Conservation (phyloP, 2,113 vertebrate species). For the Phoenicopterus ruber region DNA sequence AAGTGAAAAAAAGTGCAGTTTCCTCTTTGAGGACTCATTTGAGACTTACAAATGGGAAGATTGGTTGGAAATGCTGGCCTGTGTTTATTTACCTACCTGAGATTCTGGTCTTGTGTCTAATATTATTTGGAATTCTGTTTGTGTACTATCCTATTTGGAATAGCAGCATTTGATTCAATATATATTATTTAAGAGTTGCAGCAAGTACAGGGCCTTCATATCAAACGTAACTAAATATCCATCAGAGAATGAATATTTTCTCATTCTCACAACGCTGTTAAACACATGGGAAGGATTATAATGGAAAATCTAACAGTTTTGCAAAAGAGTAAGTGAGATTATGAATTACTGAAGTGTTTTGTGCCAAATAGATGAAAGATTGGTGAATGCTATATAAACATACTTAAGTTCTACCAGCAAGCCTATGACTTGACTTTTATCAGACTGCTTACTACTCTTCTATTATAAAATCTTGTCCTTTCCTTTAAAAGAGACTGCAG, state of each 20-base stretch:
- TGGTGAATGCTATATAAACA: neutral
- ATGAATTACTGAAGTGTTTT: neutral
- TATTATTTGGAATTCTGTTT: neutral
- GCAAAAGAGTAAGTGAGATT: neutral
- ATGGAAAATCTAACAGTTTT: neutral
- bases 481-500: neutral
- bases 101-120: neutral
- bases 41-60: neutral
- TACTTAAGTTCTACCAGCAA: neutral
- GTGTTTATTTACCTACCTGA: neutral
- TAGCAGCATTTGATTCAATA: neutral
- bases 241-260: neutral
- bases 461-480: neutral
- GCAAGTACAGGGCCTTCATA: neutral
- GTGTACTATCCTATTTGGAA: neutral
- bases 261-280: neutral
- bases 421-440: neutral
- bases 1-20: neutral
- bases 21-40: neutral
- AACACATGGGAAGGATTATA: neutral
- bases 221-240: neutral
- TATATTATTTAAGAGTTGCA: neutral
- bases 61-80: neutral
- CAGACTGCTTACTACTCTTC: neutral
- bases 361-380: neutral